Base-by-base conservation (phyloP, 2,888 invertebrate genomes). In the Sicus ferrugineus region DNA sequence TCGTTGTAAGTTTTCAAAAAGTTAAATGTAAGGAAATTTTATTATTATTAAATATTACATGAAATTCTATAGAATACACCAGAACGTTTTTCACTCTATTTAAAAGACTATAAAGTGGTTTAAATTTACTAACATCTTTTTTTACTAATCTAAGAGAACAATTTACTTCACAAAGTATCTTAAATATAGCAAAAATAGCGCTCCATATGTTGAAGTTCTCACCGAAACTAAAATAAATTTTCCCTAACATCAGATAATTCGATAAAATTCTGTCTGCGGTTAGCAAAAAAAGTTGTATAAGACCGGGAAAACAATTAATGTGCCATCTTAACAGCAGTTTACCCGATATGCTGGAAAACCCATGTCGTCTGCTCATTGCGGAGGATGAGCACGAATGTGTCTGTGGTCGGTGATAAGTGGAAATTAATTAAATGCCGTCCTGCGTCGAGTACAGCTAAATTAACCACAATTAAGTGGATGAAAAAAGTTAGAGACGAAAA, bases 341-440 rank as follows among this genome's bases (percentile, higher is more conserved):
- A 42, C 14, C 42, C 14, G 16, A 42, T 42, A n/a, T n/a, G n/a
- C n/a, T n/a, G n/a, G n/a, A n/a, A n/a, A n/a, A n/a, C n/a, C n/a
- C n/a, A n/a, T n/a, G n/a, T n/a, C n/a, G n/a, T n/a, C n/a, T n/a
- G n/a, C n/a, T n/a, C n/a, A n/a, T n/a, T n/a, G n/a, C n/a, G n/a
- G n/a, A n/a, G n/a, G n/a, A n/a, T n/a, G n/a, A n/a, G n/a, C n/a
- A n/a, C n/a, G 7, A 54, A 38, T 69, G 56, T 68, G 72, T 73
- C 69, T 73, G 74, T 67, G 69, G 70, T 72, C 73, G 79, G 77
- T 77, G 80, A 82, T 82, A 83, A 80, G 79, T 78, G 77, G 75
- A 77, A 83, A 83, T 83, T 82, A 83, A 83, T 83, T 82, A 80
- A 81, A 81, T 77, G 77, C 73, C 73, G 73, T 68, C 62, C 21